These are phyloP conservation scores for Tretioscincus oriximinensis DNA, from an alignment of 2,113 vertebrate species.

Conservation along the genomic window DNA sequence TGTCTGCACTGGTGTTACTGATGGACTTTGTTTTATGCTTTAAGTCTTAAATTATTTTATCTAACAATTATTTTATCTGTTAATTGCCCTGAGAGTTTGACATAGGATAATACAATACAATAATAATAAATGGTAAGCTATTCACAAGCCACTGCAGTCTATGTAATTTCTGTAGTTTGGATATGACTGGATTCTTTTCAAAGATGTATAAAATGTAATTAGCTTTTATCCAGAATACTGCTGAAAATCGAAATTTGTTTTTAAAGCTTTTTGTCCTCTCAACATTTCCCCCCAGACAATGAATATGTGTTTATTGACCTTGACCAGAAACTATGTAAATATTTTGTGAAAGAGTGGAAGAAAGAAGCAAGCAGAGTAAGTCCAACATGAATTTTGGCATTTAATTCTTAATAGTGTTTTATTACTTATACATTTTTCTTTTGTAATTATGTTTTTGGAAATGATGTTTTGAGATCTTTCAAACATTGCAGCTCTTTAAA, in stretches of 20 bases:
- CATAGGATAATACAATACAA: no score
- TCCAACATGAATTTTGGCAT: background rate
- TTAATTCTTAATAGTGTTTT: background rate
- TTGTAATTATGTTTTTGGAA: background rate
- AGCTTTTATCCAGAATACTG: background rate
- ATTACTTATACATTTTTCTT: background rate
- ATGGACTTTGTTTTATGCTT: no score
- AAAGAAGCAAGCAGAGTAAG: constrained; percentile 78
- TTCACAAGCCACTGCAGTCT: background rate
- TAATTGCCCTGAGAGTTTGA: no score
- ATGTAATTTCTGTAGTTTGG: background rate
- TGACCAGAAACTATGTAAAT: constrained; percentile 87
- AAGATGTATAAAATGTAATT: background rate
- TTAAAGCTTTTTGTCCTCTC: background rate
- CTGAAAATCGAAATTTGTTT: background rate
- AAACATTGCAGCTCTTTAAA: background rate
- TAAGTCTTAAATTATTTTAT: no score
- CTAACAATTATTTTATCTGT: no score
- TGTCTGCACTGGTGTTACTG: background rate
- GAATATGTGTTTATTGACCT: constrained; percentile 88
- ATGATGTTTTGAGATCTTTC: background rate
- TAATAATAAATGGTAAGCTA: background rate
- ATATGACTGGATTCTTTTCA: background rate
- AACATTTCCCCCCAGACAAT: constrained; percentile 73
- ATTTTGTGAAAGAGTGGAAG: constrained; percentile 89